Conservation (phyloP, 1,140 invertebrate genomes). For the Dendrolimus kikuchii region DNA sequence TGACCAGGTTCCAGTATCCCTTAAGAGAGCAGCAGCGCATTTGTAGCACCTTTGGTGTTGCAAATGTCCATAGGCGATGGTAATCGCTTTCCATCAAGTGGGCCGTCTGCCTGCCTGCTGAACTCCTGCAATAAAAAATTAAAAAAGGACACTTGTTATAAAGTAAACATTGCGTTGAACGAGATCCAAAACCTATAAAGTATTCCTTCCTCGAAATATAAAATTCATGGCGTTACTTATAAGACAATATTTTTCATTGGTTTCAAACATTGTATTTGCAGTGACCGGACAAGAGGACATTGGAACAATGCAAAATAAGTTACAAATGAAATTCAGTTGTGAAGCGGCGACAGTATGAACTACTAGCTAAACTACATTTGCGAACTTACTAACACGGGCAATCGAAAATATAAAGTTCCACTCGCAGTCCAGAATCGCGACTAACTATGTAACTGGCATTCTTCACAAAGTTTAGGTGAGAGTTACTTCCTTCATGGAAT, state of each 20-base stretch:
- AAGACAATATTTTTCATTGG: neutral
- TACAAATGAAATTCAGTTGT: constrained; percentile 48
- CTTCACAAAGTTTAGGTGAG: constrained; percentile 58
- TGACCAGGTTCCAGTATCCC: too few species aligned
- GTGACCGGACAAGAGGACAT: constrained; percentile 14
- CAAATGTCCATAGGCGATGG: too few species aligned
- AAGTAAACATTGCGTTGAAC: too few species aligned
- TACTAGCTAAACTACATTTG: constrained; percentile 55
- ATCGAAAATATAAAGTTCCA: constrained; percentile 67
- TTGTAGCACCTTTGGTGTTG: too few species aligned
- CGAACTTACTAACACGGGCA: constrained; percentile 61
- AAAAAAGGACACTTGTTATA: too few species aligned
- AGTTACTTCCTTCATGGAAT: constrained; percentile 39
- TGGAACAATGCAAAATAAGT: constrained; percentile 52
- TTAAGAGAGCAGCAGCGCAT: too few species aligned
- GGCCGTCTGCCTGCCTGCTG: too few species aligned
- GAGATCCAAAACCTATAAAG: too few species aligned
- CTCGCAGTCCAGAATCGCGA: constrained; percentile 36
- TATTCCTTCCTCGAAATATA: too few species aligned
- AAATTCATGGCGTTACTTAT: neutral
- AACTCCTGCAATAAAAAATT: too few species aligned
- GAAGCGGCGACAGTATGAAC: constrained; percentile 41
- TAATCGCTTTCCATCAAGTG: too few species aligned
- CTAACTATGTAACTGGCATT: constrained; percentile 63
- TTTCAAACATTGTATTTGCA: constrained; percentile 1